Percentiles rank a stretch among this genome's conserved stretches.
These are phyloP conservation scores for Phaonia tiefii DNA, from an alignment of 2,888 invertebrate genomes.

Conservation along the genomic window DNA sequence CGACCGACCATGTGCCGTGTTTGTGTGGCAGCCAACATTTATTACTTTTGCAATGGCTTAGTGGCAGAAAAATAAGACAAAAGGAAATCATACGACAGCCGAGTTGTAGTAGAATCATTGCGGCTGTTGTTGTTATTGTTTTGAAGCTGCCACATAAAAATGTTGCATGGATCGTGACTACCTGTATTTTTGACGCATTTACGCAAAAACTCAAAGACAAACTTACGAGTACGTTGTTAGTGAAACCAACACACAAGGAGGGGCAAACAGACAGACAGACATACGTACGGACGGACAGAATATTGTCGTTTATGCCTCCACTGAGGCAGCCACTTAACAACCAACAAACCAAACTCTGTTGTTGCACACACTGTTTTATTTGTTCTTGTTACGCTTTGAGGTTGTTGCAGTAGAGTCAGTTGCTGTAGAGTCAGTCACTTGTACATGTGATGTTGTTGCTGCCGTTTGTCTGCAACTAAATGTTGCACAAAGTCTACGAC, in stretches of 20 bases:
- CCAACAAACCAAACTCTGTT: not conserved
- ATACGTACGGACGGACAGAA: not conserved
- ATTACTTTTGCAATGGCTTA: slow-evolving; percentile 36
- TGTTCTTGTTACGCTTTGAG: no score
- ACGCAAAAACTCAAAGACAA: slow-evolving; percentile 52
- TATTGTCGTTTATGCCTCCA: slow-evolving; percentile 15
- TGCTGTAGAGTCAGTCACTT: slow-evolving; percentile 3
- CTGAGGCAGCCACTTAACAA: slow-evolving; percentile 10
- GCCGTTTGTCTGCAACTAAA: not conserved
- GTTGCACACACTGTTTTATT: no score
- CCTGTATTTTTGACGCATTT: slow-evolving; percentile 66
- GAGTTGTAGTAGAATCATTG: not conserved
- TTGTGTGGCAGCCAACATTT: slow-evolving; percentile 52
- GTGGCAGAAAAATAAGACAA: not conserved
- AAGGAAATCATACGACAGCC: slow-evolving; percentile 18
- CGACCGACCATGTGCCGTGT: slow-evolving; percentile 34
- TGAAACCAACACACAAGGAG: not conserved
- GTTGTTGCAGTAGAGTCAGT: slow-evolving; percentile 1
- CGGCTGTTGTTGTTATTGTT: slow-evolving; percentile 33
- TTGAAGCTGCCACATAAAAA: slow-evolving; percentile 58
- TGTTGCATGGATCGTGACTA: slow-evolving; percentile 61
- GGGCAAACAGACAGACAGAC: not conserved
- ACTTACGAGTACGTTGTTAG: not conserved
- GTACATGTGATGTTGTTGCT: slow-evolving; percentile 3
- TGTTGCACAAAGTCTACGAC: slow-evolving; percentile 36